A percentile compares a stretch with the other conserved stretches of the same genome.
Conservation (phyloP, 2,797 vertebrate species). For the Harpagifer antarcticus region DNA sequence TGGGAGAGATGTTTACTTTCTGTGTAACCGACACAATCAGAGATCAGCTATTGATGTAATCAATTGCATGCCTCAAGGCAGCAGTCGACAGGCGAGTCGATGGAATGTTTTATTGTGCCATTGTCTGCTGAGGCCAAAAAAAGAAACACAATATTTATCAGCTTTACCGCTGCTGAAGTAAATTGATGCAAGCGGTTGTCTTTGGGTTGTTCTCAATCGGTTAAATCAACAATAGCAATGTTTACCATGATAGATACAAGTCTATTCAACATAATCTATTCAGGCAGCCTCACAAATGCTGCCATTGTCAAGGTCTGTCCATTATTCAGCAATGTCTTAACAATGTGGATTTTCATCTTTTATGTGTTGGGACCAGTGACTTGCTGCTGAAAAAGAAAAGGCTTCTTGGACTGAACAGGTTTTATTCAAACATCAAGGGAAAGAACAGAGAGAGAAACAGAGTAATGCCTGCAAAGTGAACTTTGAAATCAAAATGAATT, state of each 20-base stretch:
- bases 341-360: conserved; percentile 60
- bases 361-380: conserved; percentile 21
- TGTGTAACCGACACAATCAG: conserved; percentile 54
- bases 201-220: conserved; percentile 53
- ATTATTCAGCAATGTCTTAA: conserved; percentile 47
- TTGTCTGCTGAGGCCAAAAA: conserved; percentile 22
- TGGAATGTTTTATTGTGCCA: conserved; percentile 34
- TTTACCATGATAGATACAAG: conserved; percentile 48
- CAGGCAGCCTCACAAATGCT: conserved; percentile 14
- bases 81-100: conserved; percentile 38
- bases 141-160: conserved; percentile 46
- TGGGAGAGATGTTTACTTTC: conserved; percentile 47
- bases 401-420: conserved; percentile 21
- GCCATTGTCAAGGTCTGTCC: conserved; percentile 34
- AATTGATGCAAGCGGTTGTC: conserved; percentile 51
- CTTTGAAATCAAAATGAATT: conserved; percentile 41
- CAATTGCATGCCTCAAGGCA: conserved; percentile 60
- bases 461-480: conserved; percentile 35
- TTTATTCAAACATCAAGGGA: conserved; percentile 40
- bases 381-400: conserved; percentile 6
- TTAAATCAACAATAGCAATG: conserved; percentile 52
- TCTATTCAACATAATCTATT: conserved; percentile 27
- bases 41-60: conserved; percentile 58
- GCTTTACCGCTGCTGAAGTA: conserved; percentile 42
- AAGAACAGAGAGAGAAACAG: conserved; percentile 21